Percentiles rank a stretch among this genome's conserved stretches.
Evolutionary conservation across 2,888 invertebrate genomes (phyloP).

Genomic region (Sarcophaga variegata): DNA sequence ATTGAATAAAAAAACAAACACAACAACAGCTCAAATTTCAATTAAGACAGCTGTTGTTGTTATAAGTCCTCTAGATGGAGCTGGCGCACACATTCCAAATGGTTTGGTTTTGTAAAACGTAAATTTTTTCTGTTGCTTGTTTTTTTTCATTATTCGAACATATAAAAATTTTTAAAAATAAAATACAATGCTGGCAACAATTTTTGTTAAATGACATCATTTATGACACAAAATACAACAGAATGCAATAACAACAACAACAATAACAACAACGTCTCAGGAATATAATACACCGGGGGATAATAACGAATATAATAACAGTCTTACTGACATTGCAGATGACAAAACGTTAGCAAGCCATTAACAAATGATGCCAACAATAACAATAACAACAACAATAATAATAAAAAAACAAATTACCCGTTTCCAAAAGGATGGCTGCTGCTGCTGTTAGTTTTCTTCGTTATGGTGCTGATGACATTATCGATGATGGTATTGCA

Average conservation of each 20-base stretch:
- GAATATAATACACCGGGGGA: slow-evolving; percentile 47
- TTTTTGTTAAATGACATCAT: slow-evolving; percentile 72
- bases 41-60: slow-evolving; percentile 79
- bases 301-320: slow-evolving; percentile 63
- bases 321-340: slow-evolving; percentile 66
- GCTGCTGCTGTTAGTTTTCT: slow-evolving; percentile 41
- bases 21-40: slow-evolving; percentile 73
- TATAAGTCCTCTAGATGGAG: slow-evolving; percentile 10
- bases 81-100: neutral
- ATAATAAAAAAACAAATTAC: slow-evolving; percentile 4
- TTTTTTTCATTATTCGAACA: slow-evolving; percentile 21
- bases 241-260: slow-evolving; percentile 46
- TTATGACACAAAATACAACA: slow-evolving; percentile 65
- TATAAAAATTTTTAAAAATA: slow-evolving; percentile 19
- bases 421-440: neutral
- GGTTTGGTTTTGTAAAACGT: slow-evolving; percentile 44
- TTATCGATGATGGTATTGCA: slow-evolving; percentile 39
- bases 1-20: slow-evolving; percentile 25
- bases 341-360: slow-evolving; percentile 52
- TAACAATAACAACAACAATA: neutral
- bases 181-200: slow-evolving; percentile 46
- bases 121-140: neutral
- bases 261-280: slow-evolving; percentile 34
- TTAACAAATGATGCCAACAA: slow-evolving; percentile 20
- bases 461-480: slow-evolving; percentile 9